A percentile compares a stretch with the other conserved stretches of the same genome.
Evolutionary conservation across 2,888 invertebrate species (phyloP).

Genomic region (Cyrtodaria siliqua): DNA sequence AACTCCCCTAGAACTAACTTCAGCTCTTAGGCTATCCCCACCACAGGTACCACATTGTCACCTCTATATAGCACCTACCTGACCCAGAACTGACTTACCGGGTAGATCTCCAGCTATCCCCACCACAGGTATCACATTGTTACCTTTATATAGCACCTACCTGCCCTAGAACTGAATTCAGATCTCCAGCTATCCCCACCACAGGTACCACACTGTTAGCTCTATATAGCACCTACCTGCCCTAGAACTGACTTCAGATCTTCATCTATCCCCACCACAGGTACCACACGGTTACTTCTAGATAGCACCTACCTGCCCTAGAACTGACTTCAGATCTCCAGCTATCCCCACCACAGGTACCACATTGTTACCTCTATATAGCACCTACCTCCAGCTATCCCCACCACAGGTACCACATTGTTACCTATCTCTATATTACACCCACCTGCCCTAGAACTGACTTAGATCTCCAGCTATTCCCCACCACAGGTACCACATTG

Average conservation of each 20-base stretch:
- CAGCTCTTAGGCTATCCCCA: conserved; percentile 95
- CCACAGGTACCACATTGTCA: conserved; percentile 93
- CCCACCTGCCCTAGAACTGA: conserved; percentile 90
- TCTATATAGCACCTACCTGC: conserved; percentile 88
- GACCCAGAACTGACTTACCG: conserved; percentile 90
- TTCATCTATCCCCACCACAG: conserved; percentile 93
- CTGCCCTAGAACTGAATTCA: conserved; percentile 90
- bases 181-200: conserved; percentile 94
- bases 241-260: conserved; percentile 92
- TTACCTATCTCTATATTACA: conserved; percentile 97
- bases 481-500: conserved; percentile 92
- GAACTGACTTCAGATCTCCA: conserved; percentile 93
- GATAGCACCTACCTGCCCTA: conserved; percentile 88
- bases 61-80: conserved; percentile 89
- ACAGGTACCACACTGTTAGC: conserved; percentile 94
- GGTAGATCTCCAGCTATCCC: too few species aligned
- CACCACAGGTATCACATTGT: too few species aligned
- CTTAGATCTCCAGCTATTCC: conserved; percentile 94
- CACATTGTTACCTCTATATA: conserved; percentile 97
- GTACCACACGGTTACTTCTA: conserved; percentile 95
- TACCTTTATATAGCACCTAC: too few species aligned
- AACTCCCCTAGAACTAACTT: conserved; percentile 91
- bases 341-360: conserved; percentile 92
- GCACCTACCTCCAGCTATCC: too few species aligned
- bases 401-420: conserved; percentile 92